Percentiles rank a stretch among this genome's conserved stretches.
phyloP scores from a whole-genome alignment of 2,113 vertebrate species.

The Murina feae region DNA sequence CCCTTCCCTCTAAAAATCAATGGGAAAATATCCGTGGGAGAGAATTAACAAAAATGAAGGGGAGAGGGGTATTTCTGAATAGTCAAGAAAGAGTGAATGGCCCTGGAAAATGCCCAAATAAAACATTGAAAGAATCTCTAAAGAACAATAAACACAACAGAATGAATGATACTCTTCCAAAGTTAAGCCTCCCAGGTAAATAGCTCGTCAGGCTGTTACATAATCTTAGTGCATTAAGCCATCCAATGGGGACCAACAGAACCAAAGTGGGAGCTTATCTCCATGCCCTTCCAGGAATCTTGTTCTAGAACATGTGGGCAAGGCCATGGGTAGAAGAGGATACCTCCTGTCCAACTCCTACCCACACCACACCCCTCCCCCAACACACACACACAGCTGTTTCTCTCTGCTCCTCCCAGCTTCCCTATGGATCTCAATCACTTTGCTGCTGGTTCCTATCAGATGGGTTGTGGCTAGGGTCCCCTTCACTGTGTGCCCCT shows the following conservation, averaged over 20 bases:
- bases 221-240: not conserved
- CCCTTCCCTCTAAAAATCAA: too few relatives aligned
- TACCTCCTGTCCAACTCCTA: not conserved
- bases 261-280: not conserved
- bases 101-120: not conserved
- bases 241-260: not conserved
- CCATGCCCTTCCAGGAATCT: not conserved
- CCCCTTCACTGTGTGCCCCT: not conserved
- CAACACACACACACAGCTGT: not conserved
- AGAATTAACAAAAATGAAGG: too few relatives aligned
- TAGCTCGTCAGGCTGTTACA: too few relatives aligned
- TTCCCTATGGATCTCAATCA: too few relatives aligned
- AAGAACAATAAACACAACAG: not conserved
- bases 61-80: not conserved
- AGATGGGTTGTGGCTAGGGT: not conserved
- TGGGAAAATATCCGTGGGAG: too few relatives aligned
- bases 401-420: not conserved
- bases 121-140: not conserved
- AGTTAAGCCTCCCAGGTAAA: not conserved
- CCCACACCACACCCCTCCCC: not conserved
- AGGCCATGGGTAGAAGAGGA: not conserved
- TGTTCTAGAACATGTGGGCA: not conserved
- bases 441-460: not conserved
- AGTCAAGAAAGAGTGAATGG: not conserved
- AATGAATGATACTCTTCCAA: not conserved